Conservation (phyloP, 2,113 vertebrate genomes). For the Xerus inauris region DNA sequence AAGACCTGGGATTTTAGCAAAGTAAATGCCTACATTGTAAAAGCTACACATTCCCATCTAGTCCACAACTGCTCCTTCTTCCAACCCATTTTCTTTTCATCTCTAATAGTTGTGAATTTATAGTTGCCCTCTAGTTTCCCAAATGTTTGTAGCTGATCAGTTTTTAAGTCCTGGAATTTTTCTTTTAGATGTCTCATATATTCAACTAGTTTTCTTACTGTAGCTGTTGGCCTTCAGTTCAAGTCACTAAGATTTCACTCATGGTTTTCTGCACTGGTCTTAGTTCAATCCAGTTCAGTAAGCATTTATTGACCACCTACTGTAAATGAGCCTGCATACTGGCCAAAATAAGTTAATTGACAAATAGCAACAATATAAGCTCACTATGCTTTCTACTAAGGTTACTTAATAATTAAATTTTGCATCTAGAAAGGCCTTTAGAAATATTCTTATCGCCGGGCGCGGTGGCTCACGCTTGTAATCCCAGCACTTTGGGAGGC, state of each 20-base stretch:
- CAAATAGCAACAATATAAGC: not conserved
- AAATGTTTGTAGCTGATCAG: not conserved
- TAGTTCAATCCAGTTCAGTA: not conserved
- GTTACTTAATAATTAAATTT: not conserved
- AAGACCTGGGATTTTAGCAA: not conserved
- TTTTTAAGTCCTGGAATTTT: not conserved
- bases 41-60: not conserved
- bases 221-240: not conserved
- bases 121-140: not conserved
- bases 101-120: not conserved
- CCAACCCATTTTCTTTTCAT: not conserved
- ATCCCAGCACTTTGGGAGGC: too few species aligned
- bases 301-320: not conserved
- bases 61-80: not conserved
- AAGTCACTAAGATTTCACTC: not conserved
- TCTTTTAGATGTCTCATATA: not conserved
- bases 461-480: too few species aligned
- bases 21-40: accelerated
- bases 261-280: not conserved
- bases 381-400: not conserved
- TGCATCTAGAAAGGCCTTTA: not conserved
- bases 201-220: not conserved
- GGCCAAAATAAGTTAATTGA: not conserved
- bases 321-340: not conserved
- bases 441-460: not conserved